Evolutionary conservation across 2,113 vertebrate genomes (phyloP).

Genomic region (Hystrix brachyura): DNA sequence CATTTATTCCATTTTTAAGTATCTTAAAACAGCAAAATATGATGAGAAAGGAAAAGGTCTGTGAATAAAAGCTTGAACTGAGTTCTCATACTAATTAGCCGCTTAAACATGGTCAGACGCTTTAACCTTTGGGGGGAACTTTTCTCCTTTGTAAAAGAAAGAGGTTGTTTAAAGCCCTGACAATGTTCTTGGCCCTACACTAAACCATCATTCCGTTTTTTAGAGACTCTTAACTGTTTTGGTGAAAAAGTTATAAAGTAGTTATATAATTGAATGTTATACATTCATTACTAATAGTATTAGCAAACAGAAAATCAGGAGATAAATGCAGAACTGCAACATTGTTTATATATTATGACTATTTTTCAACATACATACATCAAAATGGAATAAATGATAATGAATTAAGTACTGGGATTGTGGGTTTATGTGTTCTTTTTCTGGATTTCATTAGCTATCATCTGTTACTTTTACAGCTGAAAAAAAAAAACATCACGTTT

Average conservation of each 20-base stretch:
- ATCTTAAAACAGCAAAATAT: background rate
- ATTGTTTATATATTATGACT: background rate
- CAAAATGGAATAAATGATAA: background rate
- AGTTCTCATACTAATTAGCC: background rate
- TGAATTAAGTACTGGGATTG: background rate
- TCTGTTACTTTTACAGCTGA: conserved; percentile 12
- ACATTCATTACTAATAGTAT: background rate
- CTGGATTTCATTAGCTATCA: conserved; percentile 32
- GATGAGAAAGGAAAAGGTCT: background rate
- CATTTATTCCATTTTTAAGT: conserved; percentile 21
- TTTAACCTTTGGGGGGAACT: background rate
- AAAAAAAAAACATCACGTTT: background rate
- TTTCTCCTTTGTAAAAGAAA: background rate
- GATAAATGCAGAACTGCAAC: background rate
- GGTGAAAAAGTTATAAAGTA: background rate
- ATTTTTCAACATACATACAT: background rate
- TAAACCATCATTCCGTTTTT: background rate
- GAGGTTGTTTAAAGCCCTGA: background rate
- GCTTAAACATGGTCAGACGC: background rate
- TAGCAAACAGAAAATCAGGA: background rate
- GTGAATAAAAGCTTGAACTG: background rate
- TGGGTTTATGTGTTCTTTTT: background rate
- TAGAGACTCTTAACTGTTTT: background rate
- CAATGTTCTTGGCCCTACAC: background rate
- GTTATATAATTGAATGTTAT: background rate